Evolutionary conservation across 2,797 vertebrate genomes (phyloP).

Genomic region (Austrolebias charrua): DNA sequence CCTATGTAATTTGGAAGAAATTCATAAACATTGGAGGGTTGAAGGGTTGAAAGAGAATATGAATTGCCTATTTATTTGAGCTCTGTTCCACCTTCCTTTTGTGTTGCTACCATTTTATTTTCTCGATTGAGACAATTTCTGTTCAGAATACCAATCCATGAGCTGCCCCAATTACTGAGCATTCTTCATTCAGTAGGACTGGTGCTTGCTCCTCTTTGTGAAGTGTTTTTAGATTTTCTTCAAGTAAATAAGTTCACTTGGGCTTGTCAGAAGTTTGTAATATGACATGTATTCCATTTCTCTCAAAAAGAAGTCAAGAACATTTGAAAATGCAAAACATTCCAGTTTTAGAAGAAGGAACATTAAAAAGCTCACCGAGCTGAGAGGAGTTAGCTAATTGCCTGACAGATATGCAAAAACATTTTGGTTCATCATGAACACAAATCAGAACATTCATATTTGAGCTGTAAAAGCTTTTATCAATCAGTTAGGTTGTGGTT

Average conservation of each 20-base stretch:
- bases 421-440: neutral
- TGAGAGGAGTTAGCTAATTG: slow-evolving; percentile 1
- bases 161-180: slow-evolving; percentile 27
- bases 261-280: neutral
- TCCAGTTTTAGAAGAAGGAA: neutral
- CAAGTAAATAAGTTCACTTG: neutral
- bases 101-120: neutral
- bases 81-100: neutral
- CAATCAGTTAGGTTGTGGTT: neutral
- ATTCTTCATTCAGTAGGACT: slow-evolving; percentile 4
- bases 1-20: too few relatives aligned
- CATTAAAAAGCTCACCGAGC: slow-evolving; percentile 16
- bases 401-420: neutral
- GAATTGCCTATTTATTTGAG: neutral
- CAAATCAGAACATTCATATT: neutral
- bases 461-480: neutral
- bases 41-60: too few relatives aligned
- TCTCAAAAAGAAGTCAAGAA: too few relatives aligned
- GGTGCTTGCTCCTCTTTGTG: neutral
- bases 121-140: slow-evolving; percentile 12
- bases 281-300: neutral
- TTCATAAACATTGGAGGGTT: too few relatives aligned
- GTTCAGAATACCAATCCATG: slow-evolving; percentile 42
- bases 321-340: neutral
- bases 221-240: too few relatives aligned